Conservation (phyloP, 2,797 vertebrate species). For the Hydrocynus forskahlii region DNA sequence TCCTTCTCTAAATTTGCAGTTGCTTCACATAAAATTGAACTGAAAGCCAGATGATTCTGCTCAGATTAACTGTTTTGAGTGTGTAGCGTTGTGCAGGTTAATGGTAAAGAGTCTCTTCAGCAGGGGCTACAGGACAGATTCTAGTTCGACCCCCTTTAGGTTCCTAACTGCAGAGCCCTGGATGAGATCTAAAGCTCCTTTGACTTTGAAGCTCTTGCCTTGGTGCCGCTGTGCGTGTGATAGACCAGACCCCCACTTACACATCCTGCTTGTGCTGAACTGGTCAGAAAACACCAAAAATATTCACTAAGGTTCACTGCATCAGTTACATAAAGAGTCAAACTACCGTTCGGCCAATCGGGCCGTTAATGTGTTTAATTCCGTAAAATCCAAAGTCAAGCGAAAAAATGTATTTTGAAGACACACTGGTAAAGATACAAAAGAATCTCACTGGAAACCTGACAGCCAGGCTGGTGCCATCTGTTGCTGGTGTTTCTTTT, state of each 20-base stretch:
- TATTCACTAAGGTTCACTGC: neutral
- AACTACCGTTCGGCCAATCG: neutral
- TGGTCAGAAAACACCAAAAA: neutral
- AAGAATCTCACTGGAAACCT: neutral
- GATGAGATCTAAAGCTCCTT: neutral
- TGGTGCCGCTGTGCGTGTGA: neutral
- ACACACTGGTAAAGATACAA: neutral
- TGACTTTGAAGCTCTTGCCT: neutral
- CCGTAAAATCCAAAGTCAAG: neutral
- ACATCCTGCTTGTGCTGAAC: neutral
- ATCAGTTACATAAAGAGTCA: neutral
- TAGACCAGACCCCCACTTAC: too few species aligned
- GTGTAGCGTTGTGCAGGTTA: too few species aligned
- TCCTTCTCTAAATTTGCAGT: too few species aligned
- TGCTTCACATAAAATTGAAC: too few species aligned
- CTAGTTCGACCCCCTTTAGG: neutral
- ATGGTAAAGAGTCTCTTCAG: too few species aligned
- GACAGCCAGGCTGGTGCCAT: neutral
- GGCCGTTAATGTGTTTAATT: constrained; percentile 1
- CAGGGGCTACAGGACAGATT: neutral
- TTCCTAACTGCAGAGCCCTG: neutral
- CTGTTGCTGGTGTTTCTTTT: neutral
- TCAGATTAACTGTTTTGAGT: too few species aligned
- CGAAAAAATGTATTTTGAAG: neutral
- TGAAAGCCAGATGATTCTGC: too few species aligned